phyloP scores from a whole-genome alignment of 2,888 invertebrate genomes.

The Oegoconia quadripuncta region DNA sequence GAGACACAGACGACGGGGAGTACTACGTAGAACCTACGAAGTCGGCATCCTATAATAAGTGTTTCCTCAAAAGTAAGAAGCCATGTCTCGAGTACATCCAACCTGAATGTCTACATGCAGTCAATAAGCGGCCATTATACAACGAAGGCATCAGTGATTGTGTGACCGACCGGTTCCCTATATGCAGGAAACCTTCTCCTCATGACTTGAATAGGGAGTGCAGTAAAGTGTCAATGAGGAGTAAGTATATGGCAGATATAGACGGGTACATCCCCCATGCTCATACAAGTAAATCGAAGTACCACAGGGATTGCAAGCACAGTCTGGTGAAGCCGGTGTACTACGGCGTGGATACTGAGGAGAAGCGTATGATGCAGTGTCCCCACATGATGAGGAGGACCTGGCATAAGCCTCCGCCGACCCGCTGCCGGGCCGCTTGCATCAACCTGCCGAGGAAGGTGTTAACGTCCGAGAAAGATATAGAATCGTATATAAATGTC shows the following conservation, averaged over 20 bases:
- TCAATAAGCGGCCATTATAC: conserved; percentile 39
- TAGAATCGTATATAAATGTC: conserved; percentile 28
- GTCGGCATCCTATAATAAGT: background rate
- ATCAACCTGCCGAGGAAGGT: conserved; percentile 39
- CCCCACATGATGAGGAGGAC: background rate
- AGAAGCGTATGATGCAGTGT: background rate
- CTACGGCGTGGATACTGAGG: background rate
- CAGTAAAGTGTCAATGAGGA: conserved; percentile 18
- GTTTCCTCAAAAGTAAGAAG: background rate
- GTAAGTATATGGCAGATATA: conserved; percentile 8
- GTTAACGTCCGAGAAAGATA: conserved; percentile 38
- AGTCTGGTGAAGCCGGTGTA: background rate
- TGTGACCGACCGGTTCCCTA: conserved; percentile 20
- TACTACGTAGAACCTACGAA: background rate
- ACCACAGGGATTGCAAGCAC: conserved; percentile 43
- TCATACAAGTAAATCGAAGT: conserved; percentile 42
- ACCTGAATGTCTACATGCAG: background rate
- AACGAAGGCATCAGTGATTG: conserved; percentile 56
- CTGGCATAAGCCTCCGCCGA: background rate
- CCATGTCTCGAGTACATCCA: background rate
- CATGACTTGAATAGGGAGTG: background rate
- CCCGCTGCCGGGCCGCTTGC: conserved; percentile 12
- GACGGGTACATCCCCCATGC: conserved; percentile 34
- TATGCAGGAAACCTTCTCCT: background rate
- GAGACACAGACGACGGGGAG: conserved; percentile 22